Conservation (phyloP, 2,113 vertebrate genomes). For the Pluvianellus socialis region DNA sequence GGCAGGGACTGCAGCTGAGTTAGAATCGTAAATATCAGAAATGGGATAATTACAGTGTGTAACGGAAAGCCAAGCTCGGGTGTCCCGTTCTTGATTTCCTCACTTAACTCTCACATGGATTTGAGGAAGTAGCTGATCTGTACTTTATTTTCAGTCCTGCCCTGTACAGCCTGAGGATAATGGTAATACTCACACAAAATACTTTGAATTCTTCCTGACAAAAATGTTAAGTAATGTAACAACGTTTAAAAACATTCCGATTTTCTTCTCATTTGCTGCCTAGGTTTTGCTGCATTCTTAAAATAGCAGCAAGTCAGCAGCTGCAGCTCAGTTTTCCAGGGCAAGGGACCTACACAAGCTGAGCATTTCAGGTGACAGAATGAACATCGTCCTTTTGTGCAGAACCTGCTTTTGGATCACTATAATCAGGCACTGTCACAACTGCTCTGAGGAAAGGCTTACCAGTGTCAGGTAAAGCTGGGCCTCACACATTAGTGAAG, state of each 20-base stretch:
- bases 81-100: neutral
- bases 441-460: neutral
- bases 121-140: neutral
- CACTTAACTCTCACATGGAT: neutral
- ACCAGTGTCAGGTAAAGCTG: neutral
- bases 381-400: neutral
- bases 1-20: neutral
- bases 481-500: fast-evolving
- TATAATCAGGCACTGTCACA: neutral
- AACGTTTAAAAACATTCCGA: neutral
- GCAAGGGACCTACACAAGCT: neutral
- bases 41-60: neutral
- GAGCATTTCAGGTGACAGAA: neutral
- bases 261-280: neutral
- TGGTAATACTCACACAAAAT: neutral
- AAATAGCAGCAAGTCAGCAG: neutral
- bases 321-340: neutral
- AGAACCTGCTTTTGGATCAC: neutral
- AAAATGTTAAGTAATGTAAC: neutral
- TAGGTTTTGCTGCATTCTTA: neutral
- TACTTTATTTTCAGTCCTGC: neutral
- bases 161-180: neutral
- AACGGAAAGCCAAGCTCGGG: neutral
- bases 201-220: neutral
- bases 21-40: neutral